Evolutionary conservation across 35 echinoderm and acorn worm species (phyloP).

Genomic region (Ophioderma brevispina): DNA sequence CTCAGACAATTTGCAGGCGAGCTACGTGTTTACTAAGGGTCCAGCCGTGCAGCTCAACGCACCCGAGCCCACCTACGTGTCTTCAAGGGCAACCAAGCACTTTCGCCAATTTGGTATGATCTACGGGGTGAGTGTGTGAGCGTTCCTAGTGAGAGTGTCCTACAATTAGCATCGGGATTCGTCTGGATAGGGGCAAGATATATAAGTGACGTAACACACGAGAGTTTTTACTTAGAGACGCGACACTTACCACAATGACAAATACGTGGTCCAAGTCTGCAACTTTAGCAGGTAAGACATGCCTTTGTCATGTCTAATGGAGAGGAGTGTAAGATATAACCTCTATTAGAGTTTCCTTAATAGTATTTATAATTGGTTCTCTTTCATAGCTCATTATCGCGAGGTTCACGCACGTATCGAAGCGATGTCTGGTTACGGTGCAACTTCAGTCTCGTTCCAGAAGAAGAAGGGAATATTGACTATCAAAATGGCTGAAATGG

Average conservation of each 20-base stretch:
- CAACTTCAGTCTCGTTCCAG: not conserved
- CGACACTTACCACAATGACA: constrained; percentile 17
- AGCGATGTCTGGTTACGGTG: constrained; percentile 10
- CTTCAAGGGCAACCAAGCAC: too few relatives aligned
- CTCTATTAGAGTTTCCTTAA: too few relatives aligned
- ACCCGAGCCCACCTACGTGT: not conserved
- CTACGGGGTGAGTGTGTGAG: constrained; percentile 24
- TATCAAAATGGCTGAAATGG: not conserved
- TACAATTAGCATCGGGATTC: not conserved
- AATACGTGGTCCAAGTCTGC: constrained; percentile 41
- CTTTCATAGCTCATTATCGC: constrained; percentile 36
- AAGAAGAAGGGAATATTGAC: not conserved
- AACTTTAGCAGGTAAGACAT: constrained; percentile 66
- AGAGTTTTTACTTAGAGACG: constrained; percentile 48
- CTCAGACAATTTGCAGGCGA: constrained; percentile 7
- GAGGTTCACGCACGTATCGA: not conserved
- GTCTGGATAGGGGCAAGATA: constrained; percentile 33
- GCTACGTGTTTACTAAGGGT: constrained; percentile 33
- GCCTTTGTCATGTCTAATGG: too few relatives aligned
- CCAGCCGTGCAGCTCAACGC: constrained; percentile 45
- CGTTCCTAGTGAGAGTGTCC: not conserved
- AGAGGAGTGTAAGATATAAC: too few relatives aligned
- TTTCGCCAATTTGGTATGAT: not conserved
- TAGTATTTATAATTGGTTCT: too few relatives aligned
- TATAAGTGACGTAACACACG: constrained; percentile 55